Conservation (phyloP, 2,888 invertebrate genomes). For the Campaea margaritaria region DNA sequence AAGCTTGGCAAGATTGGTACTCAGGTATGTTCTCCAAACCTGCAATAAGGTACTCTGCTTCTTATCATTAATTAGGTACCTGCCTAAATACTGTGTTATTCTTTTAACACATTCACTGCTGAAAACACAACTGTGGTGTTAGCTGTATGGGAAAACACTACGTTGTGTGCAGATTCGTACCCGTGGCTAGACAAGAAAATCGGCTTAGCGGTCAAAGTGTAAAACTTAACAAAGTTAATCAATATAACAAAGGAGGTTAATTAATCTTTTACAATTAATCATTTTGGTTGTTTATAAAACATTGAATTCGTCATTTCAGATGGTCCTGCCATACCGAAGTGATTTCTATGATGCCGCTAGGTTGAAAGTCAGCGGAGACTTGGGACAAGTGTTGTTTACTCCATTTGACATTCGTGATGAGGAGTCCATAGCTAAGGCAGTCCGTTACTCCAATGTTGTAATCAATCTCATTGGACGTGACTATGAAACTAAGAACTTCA, state of each 20-base stretch:
- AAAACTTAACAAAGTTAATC: too few species aligned
- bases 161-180: too few species aligned
- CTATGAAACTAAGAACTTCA: constrained; percentile 96
- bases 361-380: constrained; percentile 95
- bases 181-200: too few species aligned
- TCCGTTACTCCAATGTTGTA: constrained; percentile 98
- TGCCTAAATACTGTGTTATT: too few species aligned
- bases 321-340: constrained; percentile 96
- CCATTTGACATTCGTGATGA: constrained; percentile 94
- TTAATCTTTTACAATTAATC: neutral
- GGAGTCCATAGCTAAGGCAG: constrained; percentile 91
- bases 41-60: too few species aligned
- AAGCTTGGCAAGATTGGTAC: constrained; percentile 94
- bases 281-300: too few species aligned
- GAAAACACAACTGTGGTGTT: too few species aligned
- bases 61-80: too few species aligned
- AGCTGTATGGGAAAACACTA: too few species aligned
- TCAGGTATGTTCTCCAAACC: constrained; percentile 83
- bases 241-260: too few species aligned
- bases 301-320: constrained; percentile 74
- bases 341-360: constrained; percentile 92
- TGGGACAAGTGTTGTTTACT: constrained; percentile 97
- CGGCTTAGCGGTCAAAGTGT: too few species aligned
- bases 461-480: constrained; percentile 97
- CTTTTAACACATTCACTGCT: too few species aligned